phyloP scores from a whole-genome alignment of 1,140 invertebrate genomes.

The Mizuhopecten yessoensis region DNA sequence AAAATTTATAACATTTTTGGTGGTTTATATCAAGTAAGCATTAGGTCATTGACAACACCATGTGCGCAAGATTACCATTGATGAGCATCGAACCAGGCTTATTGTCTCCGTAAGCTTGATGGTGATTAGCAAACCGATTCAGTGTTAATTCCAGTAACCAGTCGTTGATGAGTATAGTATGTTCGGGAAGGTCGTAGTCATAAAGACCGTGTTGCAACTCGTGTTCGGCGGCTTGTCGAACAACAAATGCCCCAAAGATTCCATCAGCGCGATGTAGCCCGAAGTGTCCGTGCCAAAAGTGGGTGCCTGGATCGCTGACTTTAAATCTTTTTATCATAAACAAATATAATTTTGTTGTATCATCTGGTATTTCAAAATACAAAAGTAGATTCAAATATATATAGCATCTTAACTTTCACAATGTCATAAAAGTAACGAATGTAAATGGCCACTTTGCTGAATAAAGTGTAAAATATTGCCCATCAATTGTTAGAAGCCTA shows the following conservation, averaged over 20 bases:
- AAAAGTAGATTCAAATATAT: too few relatives aligned
- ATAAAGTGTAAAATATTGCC: too few relatives aligned
- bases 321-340: slow-evolving; percentile 78
- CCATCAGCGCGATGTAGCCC: slow-evolving; percentile 93
- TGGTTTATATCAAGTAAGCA: too few relatives aligned
- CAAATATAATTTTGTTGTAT: too few relatives aligned
- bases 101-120: slow-evolving; percentile 70
- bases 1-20: too few relatives aligned
- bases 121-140: slow-evolving; percentile 66
- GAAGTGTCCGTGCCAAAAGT: slow-evolving; percentile 95
- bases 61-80: too few relatives aligned
- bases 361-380: too few relatives aligned
- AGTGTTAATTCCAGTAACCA: slow-evolving; percentile 69
- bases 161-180: slow-evolving; percentile 72
- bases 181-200: slow-evolving; percentile 74
- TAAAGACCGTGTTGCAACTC: slow-evolving; percentile 70
- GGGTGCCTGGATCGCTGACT: slow-evolving; percentile 87
- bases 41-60: too few relatives aligned
- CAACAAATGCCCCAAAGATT: slow-evolving; percentile 80
- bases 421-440: too few relatives aligned
- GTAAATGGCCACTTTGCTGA: too few relatives aligned
- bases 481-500: too few relatives aligned
- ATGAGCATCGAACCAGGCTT: slow-evolving; percentile 82
- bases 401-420: too few relatives aligned
- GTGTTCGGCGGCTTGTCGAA: slow-evolving; percentile 61